These are phyloP conservation scores for Tapirus terrestris DNA, from an alignment of 2,113 vertebrate species.

Conservation along the genomic window DNA sequence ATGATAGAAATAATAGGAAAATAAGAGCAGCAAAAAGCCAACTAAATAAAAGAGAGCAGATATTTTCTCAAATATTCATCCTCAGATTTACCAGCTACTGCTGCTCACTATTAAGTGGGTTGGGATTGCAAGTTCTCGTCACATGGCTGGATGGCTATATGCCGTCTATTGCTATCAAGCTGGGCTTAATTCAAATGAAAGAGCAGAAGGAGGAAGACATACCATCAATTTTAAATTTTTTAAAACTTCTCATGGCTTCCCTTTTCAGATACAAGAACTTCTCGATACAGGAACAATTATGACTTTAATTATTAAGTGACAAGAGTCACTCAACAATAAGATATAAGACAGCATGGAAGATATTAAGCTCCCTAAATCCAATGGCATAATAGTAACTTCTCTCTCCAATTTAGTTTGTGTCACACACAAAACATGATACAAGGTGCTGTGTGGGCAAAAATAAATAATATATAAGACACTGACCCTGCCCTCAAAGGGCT, in stretches of 20 bases:
- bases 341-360: neutral
- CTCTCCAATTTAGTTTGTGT: neutral
- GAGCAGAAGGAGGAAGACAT: neutral
- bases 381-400: neutral
- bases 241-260: neutral
- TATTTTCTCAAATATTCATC: neutral
- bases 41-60: neutral
- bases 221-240: neutral
- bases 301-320: neutral
- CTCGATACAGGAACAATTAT: neutral
- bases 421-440: neutral
- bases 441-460: neutral
- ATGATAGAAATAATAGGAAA: neutral
- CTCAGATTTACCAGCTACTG: neutral
- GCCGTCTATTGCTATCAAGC: neutral
- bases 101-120: neutral
- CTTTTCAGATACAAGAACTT: neutral
- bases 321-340: neutral
- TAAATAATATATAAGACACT: neutral
- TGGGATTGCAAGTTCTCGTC: neutral
- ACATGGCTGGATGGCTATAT: neutral
- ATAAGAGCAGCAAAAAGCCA: neutral
- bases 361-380: neutral
- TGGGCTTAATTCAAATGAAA: constrained; percentile 31
- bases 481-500: neutral